Conservation (phyloP, 2,113 vertebrate species). For the Alces alces region DNA sequence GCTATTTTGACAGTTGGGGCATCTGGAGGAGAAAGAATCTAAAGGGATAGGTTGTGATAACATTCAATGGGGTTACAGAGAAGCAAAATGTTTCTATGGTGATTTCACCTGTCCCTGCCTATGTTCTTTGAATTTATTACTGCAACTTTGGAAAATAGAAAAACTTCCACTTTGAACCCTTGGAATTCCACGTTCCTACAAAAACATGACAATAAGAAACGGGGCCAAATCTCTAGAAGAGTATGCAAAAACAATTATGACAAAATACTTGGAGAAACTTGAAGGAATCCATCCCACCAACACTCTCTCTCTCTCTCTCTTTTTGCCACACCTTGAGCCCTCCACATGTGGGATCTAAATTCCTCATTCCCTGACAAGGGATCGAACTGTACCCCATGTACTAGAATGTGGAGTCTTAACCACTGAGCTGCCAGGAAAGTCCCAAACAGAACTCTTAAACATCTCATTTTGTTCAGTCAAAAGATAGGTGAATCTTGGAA, state of each 20-base stretch:
- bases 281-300: not conserved
- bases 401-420: not conserved
- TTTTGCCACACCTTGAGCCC: not conserved
- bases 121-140: not conserved
- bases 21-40: not conserved
- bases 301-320: not conserved
- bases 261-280: not conserved
- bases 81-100: not conserved
- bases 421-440: not conserved
- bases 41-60: not conserved
- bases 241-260: not conserved
- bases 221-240: not conserved
- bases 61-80: not conserved
- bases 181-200: not conserved
- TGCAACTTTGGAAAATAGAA: not conserved
- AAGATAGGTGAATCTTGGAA: not conserved
- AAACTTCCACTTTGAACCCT: not conserved
- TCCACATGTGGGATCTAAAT: not conserved
- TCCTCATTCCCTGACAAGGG: not conserved
- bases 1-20: not conserved
- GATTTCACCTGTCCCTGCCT: not conserved
- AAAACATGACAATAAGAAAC: not conserved
- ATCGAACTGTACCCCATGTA: not conserved
- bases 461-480: not conserved
- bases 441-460: not conserved